A percentile compares a stretch with the other conserved stretches of the same genome.
phyloP scores from a whole-genome alignment of 2,797 vertebrate species.

The Platalea minor region DNA sequence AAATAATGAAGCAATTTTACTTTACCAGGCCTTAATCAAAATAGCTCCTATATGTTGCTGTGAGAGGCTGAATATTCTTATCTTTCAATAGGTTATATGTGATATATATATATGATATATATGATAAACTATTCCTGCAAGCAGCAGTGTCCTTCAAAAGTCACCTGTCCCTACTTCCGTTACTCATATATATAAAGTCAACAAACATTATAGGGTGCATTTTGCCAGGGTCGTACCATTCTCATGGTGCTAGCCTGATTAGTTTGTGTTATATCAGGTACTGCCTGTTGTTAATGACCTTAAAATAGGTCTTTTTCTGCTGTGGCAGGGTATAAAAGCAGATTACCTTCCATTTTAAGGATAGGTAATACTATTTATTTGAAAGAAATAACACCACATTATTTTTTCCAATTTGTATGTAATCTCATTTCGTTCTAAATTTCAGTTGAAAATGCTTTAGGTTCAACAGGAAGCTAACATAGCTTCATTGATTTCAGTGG shows the following conservation, averaged over 20 bases:
- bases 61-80: not conserved
- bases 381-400: not conserved
- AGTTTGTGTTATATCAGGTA: constrained; percentile 17
- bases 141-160: not conserved
- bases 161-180: constrained; percentile 5
- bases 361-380: not conserved
- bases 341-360: not conserved
- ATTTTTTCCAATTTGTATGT: not conserved
- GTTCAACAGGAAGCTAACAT: not conserved
- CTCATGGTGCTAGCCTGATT: not conserved
- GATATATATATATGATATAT: not conserved
- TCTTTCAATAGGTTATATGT: not conserved
- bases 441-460: not conserved
- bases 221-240: constrained; percentile 33
- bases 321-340: not conserved
- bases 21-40: constrained; percentile 68
- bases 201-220: constrained; percentile 46
- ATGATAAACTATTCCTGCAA: not conserved
- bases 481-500: not conserved
- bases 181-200: constrained; percentile 13
- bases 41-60: constrained; percentile 23
- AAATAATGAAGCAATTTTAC: constrained; percentile 73
- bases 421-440: not conserved
- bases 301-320: not conserved
- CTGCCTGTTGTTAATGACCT: not conserved